These are phyloP conservation scores for Scylla paramamosain DNA, from an alignment of 1,140 invertebrate genomes.

Conservation along the genomic window DNA sequence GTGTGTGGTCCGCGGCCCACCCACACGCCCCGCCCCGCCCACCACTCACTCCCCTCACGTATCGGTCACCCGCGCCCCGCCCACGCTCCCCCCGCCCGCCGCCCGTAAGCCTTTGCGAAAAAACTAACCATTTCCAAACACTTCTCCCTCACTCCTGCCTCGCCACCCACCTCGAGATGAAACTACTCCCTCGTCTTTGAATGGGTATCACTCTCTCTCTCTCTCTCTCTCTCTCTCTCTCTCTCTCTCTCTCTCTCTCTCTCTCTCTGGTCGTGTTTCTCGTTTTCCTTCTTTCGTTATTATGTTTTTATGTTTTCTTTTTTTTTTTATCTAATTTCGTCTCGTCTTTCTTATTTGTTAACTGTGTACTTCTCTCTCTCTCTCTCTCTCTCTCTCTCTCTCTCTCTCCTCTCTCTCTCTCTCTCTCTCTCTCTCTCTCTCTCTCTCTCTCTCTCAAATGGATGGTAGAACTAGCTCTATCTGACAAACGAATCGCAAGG, in stretches of 20 bases:
- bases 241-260: background rate
- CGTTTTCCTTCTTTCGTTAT: background rate
- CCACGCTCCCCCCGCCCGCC: too few species aligned
- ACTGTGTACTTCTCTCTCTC: background rate
- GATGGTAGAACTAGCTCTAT: background rate
- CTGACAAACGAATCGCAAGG: too few species aligned
- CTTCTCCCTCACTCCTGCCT: too few species aligned
- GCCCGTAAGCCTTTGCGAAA: too few species aligned
- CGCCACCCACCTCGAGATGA: too few species aligned
- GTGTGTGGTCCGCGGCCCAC: too few species aligned
- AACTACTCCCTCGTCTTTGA: too few species aligned
- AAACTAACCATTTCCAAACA: too few species aligned
- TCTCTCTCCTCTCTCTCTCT: background rate
- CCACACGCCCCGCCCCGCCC: too few species aligned
- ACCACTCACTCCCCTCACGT: too few species aligned
- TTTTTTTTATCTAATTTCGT: background rate
- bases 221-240: slow-evolving; percentile 41
- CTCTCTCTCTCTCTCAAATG: background rate
- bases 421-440: background rate
- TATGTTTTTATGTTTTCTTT: background rate
- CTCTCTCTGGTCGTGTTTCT: background rate
- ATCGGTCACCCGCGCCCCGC: too few species aligned
- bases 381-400: background rate
- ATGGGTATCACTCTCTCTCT: slow-evolving; percentile 14
- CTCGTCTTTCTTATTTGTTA: background rate